Conservation (phyloP, 2,113 vertebrate genomes). For the Crypturellus undulatus region DNA sequence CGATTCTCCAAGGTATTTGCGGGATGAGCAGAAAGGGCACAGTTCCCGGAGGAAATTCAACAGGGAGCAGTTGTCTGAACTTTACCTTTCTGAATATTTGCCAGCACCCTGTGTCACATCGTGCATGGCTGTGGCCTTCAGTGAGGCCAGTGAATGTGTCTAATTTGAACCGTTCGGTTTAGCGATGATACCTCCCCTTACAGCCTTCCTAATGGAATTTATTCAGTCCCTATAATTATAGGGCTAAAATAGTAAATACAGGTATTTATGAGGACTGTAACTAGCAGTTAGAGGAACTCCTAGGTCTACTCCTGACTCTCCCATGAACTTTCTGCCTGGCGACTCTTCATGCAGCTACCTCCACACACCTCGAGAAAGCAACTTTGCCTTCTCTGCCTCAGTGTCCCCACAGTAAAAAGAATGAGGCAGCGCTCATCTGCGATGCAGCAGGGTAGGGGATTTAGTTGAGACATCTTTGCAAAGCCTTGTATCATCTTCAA, state of each 20-base stretch:
- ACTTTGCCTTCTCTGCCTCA: conserved; percentile 14
- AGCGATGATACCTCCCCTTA: conserved; percentile 4
- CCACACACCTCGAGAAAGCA: neutral
- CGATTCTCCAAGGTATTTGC: neutral
- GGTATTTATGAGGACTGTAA: conserved; percentile 49
- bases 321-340: neutral
- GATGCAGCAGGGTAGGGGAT: neutral
- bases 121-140: neutral
- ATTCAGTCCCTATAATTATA: conserved; percentile 58
- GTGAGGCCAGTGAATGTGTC: neutral
- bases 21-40: neutral
- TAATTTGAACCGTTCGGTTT: neutral
- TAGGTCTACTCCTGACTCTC: conserved; percentile 24
- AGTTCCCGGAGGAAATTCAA: neutral
- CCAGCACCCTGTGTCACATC: neutral
- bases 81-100: neutral
- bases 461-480: neutral
- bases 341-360: neutral
- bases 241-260: conserved; percentile 52
- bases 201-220: conserved; percentile 55
- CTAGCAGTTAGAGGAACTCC: conserved; percentile 15
- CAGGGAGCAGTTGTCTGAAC: neutral
- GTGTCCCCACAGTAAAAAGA: neutral
- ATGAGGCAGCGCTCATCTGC: neutral
- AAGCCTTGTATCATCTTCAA: neutral